Conservation (phyloP, 2,888 invertebrate species). For the Lasiommata megera region DNA sequence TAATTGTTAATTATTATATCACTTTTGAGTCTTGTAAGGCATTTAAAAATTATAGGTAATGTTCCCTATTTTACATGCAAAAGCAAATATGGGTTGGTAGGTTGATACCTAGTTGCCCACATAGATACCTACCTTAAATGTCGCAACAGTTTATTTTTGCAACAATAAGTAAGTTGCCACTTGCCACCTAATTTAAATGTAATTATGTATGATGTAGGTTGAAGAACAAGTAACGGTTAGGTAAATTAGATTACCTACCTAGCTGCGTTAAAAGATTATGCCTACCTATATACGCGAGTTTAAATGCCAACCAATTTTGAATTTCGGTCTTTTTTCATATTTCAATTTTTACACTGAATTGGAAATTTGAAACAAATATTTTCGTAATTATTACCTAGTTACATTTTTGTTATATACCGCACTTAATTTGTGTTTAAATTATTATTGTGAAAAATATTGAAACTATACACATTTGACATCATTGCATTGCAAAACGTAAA, state of each 20-base stretch:
- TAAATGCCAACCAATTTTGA: constrained; percentile 17
- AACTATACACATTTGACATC: constrained; percentile 55
- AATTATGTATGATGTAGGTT: constrained; percentile 14
- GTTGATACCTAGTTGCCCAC: constrained; percentile 10
- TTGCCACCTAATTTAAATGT: constrained; percentile 13
- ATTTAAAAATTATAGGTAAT: no score
- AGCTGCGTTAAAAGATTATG: background rate
- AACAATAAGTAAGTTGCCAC: constrained; percentile 14
- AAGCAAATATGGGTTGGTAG: no score
- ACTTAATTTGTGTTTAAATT: constrained; percentile 39
- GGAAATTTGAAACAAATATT: constrained; percentile 31
- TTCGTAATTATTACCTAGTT: constrained; percentile 32
- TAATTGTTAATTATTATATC: no score
- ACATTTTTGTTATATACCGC: constrained; percentile 29
- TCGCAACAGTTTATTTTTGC: constrained; percentile 26
- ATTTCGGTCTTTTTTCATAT: constrained; percentile 33
- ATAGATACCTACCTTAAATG: no score
- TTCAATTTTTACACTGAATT: no score
- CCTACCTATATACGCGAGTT: constrained; percentile 1
- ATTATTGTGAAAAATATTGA: constrained; percentile 59
- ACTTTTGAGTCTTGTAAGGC: no score
- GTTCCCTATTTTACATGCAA: no score
- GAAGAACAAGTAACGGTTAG: constrained; percentile 1
- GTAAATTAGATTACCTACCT: background rate
- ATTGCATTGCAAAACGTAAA: constrained; percentile 73